Conservation (phyloP, 1,140 invertebrate genomes). For the Brachionus paranguensis region DNA sequence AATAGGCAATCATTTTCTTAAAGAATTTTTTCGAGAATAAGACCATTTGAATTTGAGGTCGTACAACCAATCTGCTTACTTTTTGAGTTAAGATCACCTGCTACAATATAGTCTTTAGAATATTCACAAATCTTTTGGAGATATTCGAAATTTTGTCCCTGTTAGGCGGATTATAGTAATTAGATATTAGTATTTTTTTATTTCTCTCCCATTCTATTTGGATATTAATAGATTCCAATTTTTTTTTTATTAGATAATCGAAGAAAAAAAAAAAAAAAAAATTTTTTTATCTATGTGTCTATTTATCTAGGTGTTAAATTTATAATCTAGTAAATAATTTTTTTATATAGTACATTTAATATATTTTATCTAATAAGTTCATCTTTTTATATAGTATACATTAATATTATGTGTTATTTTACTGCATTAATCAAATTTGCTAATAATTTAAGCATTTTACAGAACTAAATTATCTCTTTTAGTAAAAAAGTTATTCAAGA, state of each 20-base stretch:
- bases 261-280: too few relatives aligned
- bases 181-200: neutral
- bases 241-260: neutral
- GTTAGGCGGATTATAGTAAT: neutral
- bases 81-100: neutral
- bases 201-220: neutral
- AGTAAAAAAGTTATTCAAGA: too few relatives aligned
- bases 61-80: neutral
- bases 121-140: neutral
- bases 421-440: too few relatives aligned
- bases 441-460: too few relatives aligned
- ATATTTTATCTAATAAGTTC: too few relatives aligned
- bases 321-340: too few relatives aligned
- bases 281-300: too few relatives aligned
- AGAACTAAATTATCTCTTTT: too few relatives aligned
- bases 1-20: neutral
- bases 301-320: too few relatives aligned
- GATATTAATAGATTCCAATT: neutral
- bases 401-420: too few relatives aligned
- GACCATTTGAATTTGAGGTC: neutral
- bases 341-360: too few relatives aligned
- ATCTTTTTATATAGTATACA: too few relatives aligned
- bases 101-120: neutral
- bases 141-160: neutral
- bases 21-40: neutral